Base-by-base conservation (phyloP, 2,797 vertebrate genomes). In the Pseudochirops cupreus region DNA sequence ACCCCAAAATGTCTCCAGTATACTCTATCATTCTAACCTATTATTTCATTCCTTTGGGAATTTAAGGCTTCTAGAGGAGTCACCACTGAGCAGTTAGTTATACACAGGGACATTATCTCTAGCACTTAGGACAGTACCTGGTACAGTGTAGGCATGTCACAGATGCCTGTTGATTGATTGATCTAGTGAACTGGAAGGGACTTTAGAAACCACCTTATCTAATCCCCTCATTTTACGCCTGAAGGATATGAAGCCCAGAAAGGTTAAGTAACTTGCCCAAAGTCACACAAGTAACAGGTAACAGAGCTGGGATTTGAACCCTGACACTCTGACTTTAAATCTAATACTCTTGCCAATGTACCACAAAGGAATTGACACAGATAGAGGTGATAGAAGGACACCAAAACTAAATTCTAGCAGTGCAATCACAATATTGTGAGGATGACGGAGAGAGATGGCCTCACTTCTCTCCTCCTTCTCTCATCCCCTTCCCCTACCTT, bases 401-500 rank as follows among this genome's bases (percentile, higher is more conserved):
- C 56, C 24, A 28, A 28, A 29, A 39, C 31, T 26, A 74, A 74
- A 74, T 74, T 74, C 62, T 6, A 39, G 62, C 33, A 87, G 24
- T 46, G 13, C 74, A 87, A 21, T 26, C 21, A 26, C 39, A 46
- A 87, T 26, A 87, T 11, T 50, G 21, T 4, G 74, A 87, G n/a
- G 24, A 21, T 28, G 3, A 26, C 74, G 50, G 39, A 87, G 39
- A 46, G 16, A 26, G 24, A 46, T 24, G 50, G 57, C 29, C 39
- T 2, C 4, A 46, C 89, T 28, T 33, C 89, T 24, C 2, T 0
- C 7, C 3, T 5, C 13, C 28, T 10, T 18, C 53, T 33, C 12
- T 31, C 53, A 2, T 11, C 56, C 5, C 6, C 5, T 7, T 26
- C n/a, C 4, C 97, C 95, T 96, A 99, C 99, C 99, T 99, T 98